Evolutionary conservation across 2,797 vertebrate genomes (phyloP), one percentile per base, ranked within the genome.

Genomic region (Melanotaenia boesemani): DNA sequence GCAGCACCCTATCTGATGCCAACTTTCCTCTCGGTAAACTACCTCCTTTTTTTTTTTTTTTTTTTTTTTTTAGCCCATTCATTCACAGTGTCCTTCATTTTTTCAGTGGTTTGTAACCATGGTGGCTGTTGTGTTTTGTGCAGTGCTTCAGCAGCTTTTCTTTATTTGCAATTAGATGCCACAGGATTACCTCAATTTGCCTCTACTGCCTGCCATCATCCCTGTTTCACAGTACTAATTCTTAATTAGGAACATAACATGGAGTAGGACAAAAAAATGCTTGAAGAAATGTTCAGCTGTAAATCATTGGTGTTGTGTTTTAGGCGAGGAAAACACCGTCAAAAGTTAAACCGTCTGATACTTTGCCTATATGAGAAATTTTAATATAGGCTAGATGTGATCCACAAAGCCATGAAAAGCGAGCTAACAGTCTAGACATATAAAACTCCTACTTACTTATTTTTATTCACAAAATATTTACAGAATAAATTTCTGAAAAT

Each of bases 61-160:
- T 26, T 26, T 28, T 28, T 28, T 28, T 28, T 28, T 28, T 28
- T 28, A 28, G 65, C 70, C 63, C 26, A 28, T 28, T 28, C 48
- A 32, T 86, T 84, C 79, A 62, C 12, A 5, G 28, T n/a, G 69
- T 72, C 72, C 75, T 70, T 79, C 72, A 82, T 87, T 82, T 85
- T 77, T 76, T 77, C 81, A 37, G 37, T 18, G 78, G 65, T 81
- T 78, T 74, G 86, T 91, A 77, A 86, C 85, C 84, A 89, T 88
- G 82, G 84, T 26, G 69, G 78, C 79, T 75, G 75, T 74, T 83
- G 68, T 83, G 81, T 86, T 84, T 83, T 76, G 46, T 77, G 9
- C 66, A 74, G 62, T 20, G 12, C 81, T 83, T 82, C 74, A 63
- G 65, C 67, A 75, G 76, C 59, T 80, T 81, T 76, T 72, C 67